Percentiles rank a stretch among this genome's conserved stretches.
Conservation (phyloP, 2,888 invertebrate genomes). For the Cinara cedri region DNA sequence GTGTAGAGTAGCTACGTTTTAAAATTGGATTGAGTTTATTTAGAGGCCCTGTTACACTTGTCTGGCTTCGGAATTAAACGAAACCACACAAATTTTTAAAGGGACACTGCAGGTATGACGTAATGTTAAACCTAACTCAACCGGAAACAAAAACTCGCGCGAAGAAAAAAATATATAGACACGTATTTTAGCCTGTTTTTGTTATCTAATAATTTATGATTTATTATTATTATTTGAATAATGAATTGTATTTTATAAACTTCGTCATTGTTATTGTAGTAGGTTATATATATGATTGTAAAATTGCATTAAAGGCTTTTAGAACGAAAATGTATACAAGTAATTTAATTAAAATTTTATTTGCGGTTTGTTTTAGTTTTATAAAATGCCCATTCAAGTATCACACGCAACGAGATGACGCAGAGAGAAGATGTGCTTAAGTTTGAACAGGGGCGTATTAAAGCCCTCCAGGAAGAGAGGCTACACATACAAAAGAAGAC, state of each 20-base stretch:
- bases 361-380: constrained; percentile 33
- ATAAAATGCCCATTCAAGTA: constrained; percentile 53
- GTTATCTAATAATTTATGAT: too few relatives aligned
- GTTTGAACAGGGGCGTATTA: constrained; percentile 95
- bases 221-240: too few relatives aligned
- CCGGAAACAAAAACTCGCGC: background rate
- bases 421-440: constrained; percentile 89
- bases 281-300: too few relatives aligned
- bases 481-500: constrained; percentile 99
- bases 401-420: constrained; percentile 74
- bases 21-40: constrained; percentile 30
- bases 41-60: background rate
- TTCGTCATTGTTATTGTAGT: too few relatives aligned
- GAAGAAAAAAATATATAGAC: background rate
- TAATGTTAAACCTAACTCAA: background rate
- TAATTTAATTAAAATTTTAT: too few relatives aligned
- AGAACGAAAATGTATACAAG: too few relatives aligned
- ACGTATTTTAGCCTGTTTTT: background rate
- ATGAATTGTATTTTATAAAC: too few relatives aligned
- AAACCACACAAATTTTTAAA: constrained; percentile 32
- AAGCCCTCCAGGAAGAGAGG: constrained; percentile 95
- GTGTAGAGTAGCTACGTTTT: too few relatives aligned
- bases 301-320: too few relatives aligned
- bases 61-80: constrained; percentile 46
- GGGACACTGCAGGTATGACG: background rate